Percentiles rank a stretch among this genome's conserved stretches.
phyloP scores from a whole-genome alignment of 2,888 invertebrate species.

The Rhimphoctona megacephalus region DNA sequence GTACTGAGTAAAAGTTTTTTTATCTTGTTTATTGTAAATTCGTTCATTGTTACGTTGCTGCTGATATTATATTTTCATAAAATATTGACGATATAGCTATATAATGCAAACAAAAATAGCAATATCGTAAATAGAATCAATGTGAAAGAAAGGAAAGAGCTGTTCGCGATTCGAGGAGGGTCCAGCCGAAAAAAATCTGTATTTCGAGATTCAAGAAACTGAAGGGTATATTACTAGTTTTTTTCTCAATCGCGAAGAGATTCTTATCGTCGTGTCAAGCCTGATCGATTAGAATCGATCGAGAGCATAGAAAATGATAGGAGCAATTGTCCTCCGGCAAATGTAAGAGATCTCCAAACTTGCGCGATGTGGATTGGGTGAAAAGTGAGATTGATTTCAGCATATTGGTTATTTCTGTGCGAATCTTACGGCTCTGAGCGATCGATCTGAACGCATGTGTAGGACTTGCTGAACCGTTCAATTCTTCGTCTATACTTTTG shows the following conservation, averaged over 20 bases:
- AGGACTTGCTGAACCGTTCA: conserved; percentile 12
- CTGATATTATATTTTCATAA: not conserved
- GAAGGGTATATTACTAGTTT: not conserved
- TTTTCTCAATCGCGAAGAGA: conserved; percentile 19
- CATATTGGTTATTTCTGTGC: conserved; percentile 51
- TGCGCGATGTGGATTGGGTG: not conserved
- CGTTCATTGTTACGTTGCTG: not conserved
- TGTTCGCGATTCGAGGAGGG: too few relatives aligned
- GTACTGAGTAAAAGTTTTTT: conserved; percentile 23
- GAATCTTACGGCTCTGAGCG: conserved; percentile 14
- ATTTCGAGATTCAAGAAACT: not conserved
- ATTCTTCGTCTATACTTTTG: not conserved
- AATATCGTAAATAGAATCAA: too few relatives aligned
- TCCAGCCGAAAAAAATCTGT: not conserved
- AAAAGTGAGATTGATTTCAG: conserved; percentile 53
- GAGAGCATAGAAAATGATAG: conserved; percentile 3
- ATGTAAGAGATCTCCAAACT: conserved; percentile 21
- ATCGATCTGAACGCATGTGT: conserved; percentile 53
- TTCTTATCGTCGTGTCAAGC: conserved; percentile 48
- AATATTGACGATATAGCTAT: too few relatives aligned
- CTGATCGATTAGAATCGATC: conserved; percentile 61
- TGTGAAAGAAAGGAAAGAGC: too few relatives aligned
- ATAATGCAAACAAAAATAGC: too few relatives aligned
- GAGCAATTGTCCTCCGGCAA: conserved; percentile 19
- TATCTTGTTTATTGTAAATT: not conserved